Conservation (phyloP, 2,113 vertebrate species). For the Vulpes ferrilata region DNA sequence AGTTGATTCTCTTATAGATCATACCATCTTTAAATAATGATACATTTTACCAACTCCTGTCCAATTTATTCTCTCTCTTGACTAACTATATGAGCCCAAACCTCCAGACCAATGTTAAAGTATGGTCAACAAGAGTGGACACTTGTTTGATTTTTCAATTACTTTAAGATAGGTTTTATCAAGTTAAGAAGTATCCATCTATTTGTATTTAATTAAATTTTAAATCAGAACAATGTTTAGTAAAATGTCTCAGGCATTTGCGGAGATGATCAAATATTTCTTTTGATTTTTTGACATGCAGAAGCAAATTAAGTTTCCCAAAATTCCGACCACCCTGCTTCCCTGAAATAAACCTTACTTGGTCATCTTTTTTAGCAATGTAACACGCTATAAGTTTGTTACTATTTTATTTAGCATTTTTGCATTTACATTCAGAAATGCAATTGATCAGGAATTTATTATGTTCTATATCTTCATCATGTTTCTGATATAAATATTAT, state of each 20-base stretch:
- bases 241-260: not conserved
- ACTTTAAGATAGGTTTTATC: slow-evolving; percentile 50
- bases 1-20: not conserved
- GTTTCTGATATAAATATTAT: slow-evolving; percentile 25
- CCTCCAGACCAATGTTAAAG: not conserved
- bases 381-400: not conserved
- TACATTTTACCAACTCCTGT: not conserved
- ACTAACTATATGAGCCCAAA: not conserved
- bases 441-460: not conserved
- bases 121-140: not conserved
- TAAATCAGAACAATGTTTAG: slow-evolving; percentile 45
- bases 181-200: not conserved
- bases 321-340: not conserved
- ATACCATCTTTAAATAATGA: not conserved
- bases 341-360: slow-evolving; percentile 35
- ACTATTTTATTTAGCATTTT: slow-evolving; percentile 41
- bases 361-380: not conserved
- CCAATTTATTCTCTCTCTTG: not conserved
- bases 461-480: not conserved
- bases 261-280: not conserved
- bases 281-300: slow-evolving; percentile 10
- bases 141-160: slow-evolving; percentile 38
- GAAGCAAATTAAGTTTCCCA: not conserved
- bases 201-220: not conserved
- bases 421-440: not conserved